Conservation (phyloP, 2,797 vertebrate species). For the Hippocampus kuda region DNA sequence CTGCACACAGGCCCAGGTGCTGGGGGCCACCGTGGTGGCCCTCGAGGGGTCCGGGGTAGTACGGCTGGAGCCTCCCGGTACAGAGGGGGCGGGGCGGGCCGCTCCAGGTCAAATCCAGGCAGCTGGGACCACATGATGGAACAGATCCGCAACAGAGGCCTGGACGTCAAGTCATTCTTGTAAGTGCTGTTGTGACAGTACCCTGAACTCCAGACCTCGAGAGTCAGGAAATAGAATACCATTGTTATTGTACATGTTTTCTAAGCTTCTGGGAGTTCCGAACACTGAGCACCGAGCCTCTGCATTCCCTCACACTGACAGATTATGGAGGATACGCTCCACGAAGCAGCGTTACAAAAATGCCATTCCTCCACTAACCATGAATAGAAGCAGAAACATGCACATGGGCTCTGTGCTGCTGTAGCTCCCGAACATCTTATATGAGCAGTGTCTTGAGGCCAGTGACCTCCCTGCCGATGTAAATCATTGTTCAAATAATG, state of each 20-base stretch:
- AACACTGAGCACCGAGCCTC: slow-evolving; percentile 8
- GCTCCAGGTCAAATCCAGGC: slow-evolving; percentile 90
- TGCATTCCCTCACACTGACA: slow-evolving; percentile 34
- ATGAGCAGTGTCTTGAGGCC: slow-evolving; percentile 44
- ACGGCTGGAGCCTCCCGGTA: slow-evolving; percentile 78
- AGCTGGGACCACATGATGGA: slow-evolving; percentile 99
- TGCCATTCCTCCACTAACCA: slow-evolving; percentile 11
- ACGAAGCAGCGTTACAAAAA: slow-evolving; percentile 32
- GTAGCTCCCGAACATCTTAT: slow-evolving; percentile 27
- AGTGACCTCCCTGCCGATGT: slow-evolving; percentile 42
- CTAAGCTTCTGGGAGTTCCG: slow-evolving; percentile 19
- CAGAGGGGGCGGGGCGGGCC: slow-evolving; percentile 74
- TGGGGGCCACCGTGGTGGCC: slow-evolving; percentile 76
- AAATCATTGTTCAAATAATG: slow-evolving; percentile 52
- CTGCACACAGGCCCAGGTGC: slow-evolving; percentile 80
- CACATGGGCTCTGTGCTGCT: slow-evolving; percentile 10
- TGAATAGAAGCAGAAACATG: slow-evolving; percentile 28
- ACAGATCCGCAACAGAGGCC: slow-evolving; percentile 92
- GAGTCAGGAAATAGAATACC: background rate
- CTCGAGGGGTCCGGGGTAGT: slow-evolving; percentile 80
- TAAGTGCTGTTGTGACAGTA: slow-evolving; percentile 66
- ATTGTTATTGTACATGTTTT: slow-evolving; percentile 1
- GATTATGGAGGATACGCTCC: slow-evolving; percentile 44
- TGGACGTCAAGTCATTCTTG: slow-evolving; percentile 99
- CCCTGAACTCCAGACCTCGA: background rate